Evolutionary conservation across 1,140 invertebrate genomes (phyloP), one percentile per base, ranked within the genome.

Genomic region (Drosophila punjabiensis): DNA sequence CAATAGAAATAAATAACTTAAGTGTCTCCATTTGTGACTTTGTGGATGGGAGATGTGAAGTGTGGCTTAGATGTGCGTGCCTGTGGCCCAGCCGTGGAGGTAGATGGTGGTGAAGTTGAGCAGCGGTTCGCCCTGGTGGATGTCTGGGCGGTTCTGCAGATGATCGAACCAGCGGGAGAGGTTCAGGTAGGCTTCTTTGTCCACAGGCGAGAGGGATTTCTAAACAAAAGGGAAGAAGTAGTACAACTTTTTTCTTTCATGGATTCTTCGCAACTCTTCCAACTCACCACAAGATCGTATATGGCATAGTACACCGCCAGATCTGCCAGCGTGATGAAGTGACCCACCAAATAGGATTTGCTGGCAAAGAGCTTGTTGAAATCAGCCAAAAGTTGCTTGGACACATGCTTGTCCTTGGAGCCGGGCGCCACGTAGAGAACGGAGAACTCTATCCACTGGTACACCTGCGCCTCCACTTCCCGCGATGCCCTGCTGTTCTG

Each of bases 121-220:
- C 16, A 95, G 32, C 41, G 94, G 91, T 73, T 95, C 93, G 62
- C 94, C 94, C 64, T 95, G 94, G 52, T 95, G 92, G 33, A 95
- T 83, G 76, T 94, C 93, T 9, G 94, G 91, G 70, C 95, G 94
- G 81, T 96, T 94, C 69, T 96, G 95, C 68, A 96, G 91, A 82
- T 96, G 95, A 79, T 96, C 95, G 79, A 95, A 96, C 95, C 95
- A 96, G 69, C 95, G 94, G 5, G 95, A 96, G 0, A 96, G 90
- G 81, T 96, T 94, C n/a, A 95, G 63, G 59, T 94, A 95, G 69
- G 94, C 94, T 66, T 95, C 95, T 65, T 95, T 96, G 5, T 95
- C 95, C 68, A 95, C 93, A 24, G 94, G 93, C 2, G 93, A 93
- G 33, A 96, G 87, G 28, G 92, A 93, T 77, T 90, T 92, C 94